Conservation (phyloP, 23 tunicate genomes). For the Oikopleura vanhoeffeni region DNA sequence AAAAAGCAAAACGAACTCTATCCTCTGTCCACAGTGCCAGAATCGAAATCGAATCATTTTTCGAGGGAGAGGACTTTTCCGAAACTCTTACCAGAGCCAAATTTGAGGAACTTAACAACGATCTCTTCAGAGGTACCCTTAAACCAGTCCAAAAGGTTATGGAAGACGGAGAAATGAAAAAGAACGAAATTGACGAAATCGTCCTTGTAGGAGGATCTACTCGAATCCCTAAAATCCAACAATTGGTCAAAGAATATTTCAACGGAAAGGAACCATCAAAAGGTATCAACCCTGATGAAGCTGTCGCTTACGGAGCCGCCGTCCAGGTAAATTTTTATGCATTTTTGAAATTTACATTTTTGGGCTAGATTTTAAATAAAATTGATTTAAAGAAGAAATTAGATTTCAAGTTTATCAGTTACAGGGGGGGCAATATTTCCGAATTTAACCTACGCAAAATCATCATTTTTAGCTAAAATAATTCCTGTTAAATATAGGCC, state of each 20-base stretch:
- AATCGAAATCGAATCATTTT: slow-evolving; percentile 78
- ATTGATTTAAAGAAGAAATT: no score
- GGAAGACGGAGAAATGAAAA: slow-evolving; percentile 49
- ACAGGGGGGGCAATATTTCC: no score
- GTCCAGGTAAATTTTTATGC: no score
- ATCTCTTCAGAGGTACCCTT: slow-evolving; percentile 56
- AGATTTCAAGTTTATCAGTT: no score
- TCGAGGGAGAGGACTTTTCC: slow-evolving; percentile 73
- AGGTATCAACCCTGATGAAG: slow-evolving; percentile 91
- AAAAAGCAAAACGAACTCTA: slow-evolving; percentile 86
- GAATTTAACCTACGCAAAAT: no score
- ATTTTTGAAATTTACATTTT: no score
- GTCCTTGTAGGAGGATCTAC: slow-evolving; percentile 94
- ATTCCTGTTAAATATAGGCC: no score
- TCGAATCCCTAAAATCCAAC: slow-evolving; percentile 62
- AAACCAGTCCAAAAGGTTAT: slow-evolving; percentile 73
- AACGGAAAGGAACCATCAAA: slow-evolving; percentile 68
- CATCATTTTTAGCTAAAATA: no score
- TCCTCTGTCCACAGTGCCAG: slow-evolving; percentile 56
- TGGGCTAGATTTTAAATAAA: no score
- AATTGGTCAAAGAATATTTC: slow-evolving; percentile 62
- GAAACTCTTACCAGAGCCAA: slow-evolving; percentile 90
- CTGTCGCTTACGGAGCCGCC: slow-evolving; percentile 97
- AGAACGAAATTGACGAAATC: slow-evolving; percentile 57
- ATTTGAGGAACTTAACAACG: slow-evolving; percentile 78